These are phyloP conservation scores for Acipenser transmontanus DNA, from an alignment of 2,797 vertebrate species.

Conservation along the genomic window DNA sequence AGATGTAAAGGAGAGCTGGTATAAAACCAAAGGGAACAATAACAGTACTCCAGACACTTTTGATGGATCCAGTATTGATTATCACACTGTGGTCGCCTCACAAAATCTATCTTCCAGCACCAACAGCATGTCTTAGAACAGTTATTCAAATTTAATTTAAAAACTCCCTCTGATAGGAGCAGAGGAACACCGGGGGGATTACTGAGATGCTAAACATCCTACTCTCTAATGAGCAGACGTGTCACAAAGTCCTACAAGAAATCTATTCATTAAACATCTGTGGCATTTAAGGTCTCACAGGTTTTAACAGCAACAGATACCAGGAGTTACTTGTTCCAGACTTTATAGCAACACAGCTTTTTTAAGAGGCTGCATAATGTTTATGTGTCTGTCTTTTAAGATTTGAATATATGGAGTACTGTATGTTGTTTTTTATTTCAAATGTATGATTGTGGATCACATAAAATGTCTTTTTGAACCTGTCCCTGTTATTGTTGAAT, in stretches of 20 bases:
- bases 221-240: not conserved
- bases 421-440: no score
- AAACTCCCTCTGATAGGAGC: constrained; percentile 19
- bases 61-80: constrained; percentile 24
- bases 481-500: no score
- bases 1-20: constrained; percentile 4
- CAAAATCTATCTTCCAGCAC: constrained; percentile 14
- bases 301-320: no score
- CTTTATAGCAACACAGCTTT: no score
- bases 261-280: constrained; percentile 2
- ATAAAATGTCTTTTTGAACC: no score
- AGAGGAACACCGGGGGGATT: constrained; percentile 9
- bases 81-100: constrained; percentile 15
- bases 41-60: constrained; percentile 8
- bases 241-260: not conserved
- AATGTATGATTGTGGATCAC: no score
- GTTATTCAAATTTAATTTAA: constrained; percentile 26
- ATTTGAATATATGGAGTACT: no score
- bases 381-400: no score
- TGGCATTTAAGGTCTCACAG: constrained; percentile 10
- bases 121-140: constrained; percentile 2
- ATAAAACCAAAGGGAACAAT: constrained; percentile 22
- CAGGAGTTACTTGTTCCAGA: no score
- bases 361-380: no score
- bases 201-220: constrained; percentile 8